Evolutionary conservation across 2,888 invertebrate species (phyloP).

Genomic region (Calameuta pallipes): DNA sequence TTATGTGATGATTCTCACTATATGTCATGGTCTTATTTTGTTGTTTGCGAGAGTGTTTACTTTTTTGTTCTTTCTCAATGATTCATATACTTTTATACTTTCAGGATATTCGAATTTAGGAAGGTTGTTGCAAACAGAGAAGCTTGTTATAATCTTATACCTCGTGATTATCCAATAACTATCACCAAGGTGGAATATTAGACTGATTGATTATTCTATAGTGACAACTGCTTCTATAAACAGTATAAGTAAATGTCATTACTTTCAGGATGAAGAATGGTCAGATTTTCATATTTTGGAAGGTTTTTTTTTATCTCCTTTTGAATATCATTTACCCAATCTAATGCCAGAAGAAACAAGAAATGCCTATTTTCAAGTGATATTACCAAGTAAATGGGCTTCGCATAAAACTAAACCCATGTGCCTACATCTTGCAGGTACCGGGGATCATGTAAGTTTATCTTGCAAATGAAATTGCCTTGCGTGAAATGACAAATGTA

Average conservation of each 20-base stretch:
- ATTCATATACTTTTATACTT: conserved; percentile 50
- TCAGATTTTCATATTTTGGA: conserved; percentile 82
- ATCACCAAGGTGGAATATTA: conserved; percentile 79
- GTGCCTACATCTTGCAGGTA: conserved; percentile 95
- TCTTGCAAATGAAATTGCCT: conserved; percentile 5
- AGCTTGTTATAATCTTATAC: conserved; percentile 83
- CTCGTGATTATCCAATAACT: conserved; percentile 84
- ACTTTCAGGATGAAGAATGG: conserved; percentile 76
- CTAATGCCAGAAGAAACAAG: conserved; percentile 87
- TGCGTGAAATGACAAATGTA: conserved; percentile 7
- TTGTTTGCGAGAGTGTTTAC: not conserved
- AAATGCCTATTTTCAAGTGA: conserved; percentile 85
- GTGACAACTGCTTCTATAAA: not conserved
- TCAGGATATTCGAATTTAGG: conserved; percentile 90
- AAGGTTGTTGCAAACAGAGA: conserved; percentile 88
- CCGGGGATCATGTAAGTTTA: conserved; percentile 93
- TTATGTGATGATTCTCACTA: not conserved
- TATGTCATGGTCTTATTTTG: not conserved
- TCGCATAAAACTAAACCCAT: conserved; percentile 78
- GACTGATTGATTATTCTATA: conserved; percentile 32
- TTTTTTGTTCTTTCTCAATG: not conserved
- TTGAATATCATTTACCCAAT: conserved; percentile 84
- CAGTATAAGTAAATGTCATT: conserved; percentile 3
- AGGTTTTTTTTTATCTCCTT: conserved; percentile 89
- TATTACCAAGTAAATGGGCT: conserved; percentile 85